Percentiles rank a stretch among this genome's conserved stretches.
phyloP scores from a whole-genome alignment of 2,888 invertebrate genomes.

The Eristalis arbustorum region DNA sequence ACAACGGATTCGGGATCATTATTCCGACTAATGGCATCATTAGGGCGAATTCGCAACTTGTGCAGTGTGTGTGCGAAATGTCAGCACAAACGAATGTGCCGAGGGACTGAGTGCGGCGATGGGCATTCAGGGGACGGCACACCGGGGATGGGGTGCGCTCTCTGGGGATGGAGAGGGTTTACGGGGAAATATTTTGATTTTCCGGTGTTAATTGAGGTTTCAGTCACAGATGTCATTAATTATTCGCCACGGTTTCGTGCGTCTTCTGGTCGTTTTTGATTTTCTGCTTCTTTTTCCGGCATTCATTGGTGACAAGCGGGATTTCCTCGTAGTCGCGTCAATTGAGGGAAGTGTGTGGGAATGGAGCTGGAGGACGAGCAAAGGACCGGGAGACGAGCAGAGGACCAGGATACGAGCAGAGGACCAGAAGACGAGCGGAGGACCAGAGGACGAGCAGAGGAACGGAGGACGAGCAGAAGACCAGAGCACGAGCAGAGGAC shows the following conservation, averaged over 20 bases:
- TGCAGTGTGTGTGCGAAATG: conserved; percentile 41
- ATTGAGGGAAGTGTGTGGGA: background rate
- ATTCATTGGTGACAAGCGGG: background rate
- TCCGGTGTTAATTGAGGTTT: conserved; percentile 55
- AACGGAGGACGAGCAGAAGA: no score
- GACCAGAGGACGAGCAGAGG: no score
- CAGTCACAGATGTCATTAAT: conserved; percentile 55
- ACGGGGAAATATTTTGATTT: conserved; percentile 59
- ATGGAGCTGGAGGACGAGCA: background rate
- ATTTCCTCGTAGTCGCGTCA: background rate
- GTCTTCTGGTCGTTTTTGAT: background rate
- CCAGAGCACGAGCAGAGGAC: no score
- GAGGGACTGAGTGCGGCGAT: background rate
- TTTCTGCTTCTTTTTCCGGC: no score
- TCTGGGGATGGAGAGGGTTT: conserved; percentile 58
- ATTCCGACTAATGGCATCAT: conserved; percentile 65
- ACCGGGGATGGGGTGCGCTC: conserved; percentile 27
- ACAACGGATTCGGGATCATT: conserved; percentile 50
- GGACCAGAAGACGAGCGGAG: no score
- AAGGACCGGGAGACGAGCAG: no score
- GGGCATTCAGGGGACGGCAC: background rate
- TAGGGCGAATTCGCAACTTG: conserved; percentile 61
- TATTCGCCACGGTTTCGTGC: background rate
- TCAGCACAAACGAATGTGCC: conserved; percentile 21
- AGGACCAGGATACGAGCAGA: no score